phyloP scores from a whole-genome alignment of 1,140 invertebrate species.

The Delia radicum region DNA sequence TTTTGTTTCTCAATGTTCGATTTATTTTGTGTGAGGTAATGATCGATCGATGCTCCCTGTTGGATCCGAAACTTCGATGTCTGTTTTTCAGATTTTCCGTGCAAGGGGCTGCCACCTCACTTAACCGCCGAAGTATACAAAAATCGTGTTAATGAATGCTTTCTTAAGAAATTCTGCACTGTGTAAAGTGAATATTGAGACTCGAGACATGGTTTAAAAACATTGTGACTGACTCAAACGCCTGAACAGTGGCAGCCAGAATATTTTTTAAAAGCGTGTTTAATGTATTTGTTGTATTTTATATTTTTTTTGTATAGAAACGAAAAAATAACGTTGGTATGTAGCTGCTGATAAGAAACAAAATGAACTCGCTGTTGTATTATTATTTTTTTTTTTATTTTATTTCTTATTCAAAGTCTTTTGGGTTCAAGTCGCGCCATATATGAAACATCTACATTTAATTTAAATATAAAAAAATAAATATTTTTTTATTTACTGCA shows the following conservation, averaged over 20 bases:
- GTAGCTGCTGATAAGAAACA: slow-evolving; percentile 14
- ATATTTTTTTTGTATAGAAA: not conserved
- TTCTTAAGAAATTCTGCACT: not conserved
- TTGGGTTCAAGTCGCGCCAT: slow-evolving; percentile 21
- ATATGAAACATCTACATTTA: not conserved
- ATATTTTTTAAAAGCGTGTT: not conserved
- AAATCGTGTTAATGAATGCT: not conserved
- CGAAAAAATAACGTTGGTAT: too few relatives aligned
- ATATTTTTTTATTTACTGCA: not conserved
- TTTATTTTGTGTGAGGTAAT: too few relatives aligned
- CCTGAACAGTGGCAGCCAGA: not conserved
- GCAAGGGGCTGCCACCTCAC: too few relatives aligned
- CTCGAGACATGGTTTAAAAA: not conserved
- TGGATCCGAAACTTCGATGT: too few relatives aligned
- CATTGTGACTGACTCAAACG: not conserved
- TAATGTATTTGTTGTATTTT: not conserved
- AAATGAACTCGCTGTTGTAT: slow-evolving; percentile 21
- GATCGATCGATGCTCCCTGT: too few relatives aligned
- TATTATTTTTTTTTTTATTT: not conserved
- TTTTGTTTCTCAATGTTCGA: too few relatives aligned
- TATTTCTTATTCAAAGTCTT: slow-evolving; percentile 3
- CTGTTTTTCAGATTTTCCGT: too few relatives aligned
- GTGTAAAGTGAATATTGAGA: not conserved
- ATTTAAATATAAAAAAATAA: not conserved
- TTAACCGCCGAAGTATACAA: too few relatives aligned